A percentile compares a stretch with the other conserved stretches of the same genome.
phyloP scores from a whole-genome alignment of 2,888 invertebrate species.

The Drosophila austrosaltans region DNA sequence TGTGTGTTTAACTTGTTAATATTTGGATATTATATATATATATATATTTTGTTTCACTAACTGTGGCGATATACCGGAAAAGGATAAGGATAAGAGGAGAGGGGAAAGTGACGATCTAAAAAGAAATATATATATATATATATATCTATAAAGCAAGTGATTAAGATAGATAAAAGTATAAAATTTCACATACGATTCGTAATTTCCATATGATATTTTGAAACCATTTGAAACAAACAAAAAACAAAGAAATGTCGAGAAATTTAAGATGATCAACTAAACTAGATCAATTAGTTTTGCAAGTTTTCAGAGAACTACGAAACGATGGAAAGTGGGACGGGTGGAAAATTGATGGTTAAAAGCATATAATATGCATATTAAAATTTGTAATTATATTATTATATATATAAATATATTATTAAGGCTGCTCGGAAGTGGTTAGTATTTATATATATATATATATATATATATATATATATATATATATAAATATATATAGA shows the following conservation, averaged over 20 bases:
- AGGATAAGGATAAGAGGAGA: neutral
- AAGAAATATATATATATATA: neutral
- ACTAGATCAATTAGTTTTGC: neutral
- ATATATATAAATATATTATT: neutral
- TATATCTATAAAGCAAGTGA: neutral
- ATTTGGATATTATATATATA: neutral
- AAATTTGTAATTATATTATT: neutral
- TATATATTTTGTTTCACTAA: neutral
- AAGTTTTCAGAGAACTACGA: neutral
- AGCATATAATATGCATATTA: neutral
- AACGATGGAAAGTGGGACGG: neutral
- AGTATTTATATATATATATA: neutral
- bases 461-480: neutral
- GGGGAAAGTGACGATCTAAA: neutral
- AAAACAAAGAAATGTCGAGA: too few relatives aligned
- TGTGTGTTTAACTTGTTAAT: conserved; percentile 19
- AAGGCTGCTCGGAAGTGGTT: neutral
- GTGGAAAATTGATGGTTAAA: neutral
- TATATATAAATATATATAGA: too few relatives aligned
- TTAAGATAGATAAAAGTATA: neutral
- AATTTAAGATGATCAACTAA: too few relatives aligned
- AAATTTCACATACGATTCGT: neutral
- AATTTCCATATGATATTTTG: neutral
- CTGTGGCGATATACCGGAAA: neutral
- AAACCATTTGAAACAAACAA: neutral